phyloP scores from a whole-genome alignment of 2,113 vertebrate species.

The Ornithorhynchus anatinus region DNA sequence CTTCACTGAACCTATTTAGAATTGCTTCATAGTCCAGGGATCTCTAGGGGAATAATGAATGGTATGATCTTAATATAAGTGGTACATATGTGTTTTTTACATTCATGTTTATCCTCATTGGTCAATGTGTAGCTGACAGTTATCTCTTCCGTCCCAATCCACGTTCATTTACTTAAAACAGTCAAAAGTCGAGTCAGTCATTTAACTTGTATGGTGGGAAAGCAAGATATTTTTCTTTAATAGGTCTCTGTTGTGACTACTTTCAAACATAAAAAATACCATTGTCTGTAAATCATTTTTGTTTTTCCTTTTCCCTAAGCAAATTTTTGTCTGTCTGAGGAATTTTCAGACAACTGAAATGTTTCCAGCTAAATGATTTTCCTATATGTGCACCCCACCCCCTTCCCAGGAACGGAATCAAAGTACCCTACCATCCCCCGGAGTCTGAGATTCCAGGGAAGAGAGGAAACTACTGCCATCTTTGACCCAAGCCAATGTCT shows the following conservation, averaged over 20 bases:
- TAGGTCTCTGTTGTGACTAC: conserved; percentile 5
- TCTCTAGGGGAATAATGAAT: neutral
- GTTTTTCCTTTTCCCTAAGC: too few species aligned
- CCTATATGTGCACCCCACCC: too few species aligned
- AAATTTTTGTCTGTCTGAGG: too few species aligned
- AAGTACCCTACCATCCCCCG: too few species aligned
- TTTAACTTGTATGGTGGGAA: neutral
- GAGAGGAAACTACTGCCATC: too few species aligned
- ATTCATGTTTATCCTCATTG: neutral
- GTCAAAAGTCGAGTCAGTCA: too few species aligned
- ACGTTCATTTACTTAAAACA: conserved; percentile 15
- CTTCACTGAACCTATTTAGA: neutral
- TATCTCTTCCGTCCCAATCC: neutral
- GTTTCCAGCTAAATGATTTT: too few species aligned
- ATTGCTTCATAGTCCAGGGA: neutral
- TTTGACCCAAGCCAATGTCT: too few species aligned
- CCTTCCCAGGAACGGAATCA: too few species aligned
- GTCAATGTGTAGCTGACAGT: neutral
- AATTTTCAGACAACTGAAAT: too few species aligned
- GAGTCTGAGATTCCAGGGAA: too few species aligned
- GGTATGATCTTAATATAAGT: conserved; percentile 2
- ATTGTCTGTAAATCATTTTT: too few species aligned
- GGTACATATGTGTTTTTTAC: neutral
- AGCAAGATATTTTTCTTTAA: neutral
- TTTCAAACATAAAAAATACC: neutral